A percentile compares a stretch with the other conserved stretches of the same genome.
Conservation (phyloP, 2,797 vertebrate species). For the Brachyalestes nurse region DNA sequence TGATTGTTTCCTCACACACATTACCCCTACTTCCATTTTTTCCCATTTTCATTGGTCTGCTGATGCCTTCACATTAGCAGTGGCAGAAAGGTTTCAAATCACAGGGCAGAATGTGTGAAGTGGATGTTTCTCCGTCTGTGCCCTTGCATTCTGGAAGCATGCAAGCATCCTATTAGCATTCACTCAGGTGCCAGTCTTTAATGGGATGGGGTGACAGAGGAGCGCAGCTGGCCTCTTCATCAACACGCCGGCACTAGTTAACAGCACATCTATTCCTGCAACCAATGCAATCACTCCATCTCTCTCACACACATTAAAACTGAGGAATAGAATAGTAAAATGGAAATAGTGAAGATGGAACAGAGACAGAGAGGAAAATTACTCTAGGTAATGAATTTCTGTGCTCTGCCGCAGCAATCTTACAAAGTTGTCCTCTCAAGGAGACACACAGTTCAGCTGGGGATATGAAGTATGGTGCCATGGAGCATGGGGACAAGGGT, state of each 20-base stretch:
- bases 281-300: conserved; percentile 18
- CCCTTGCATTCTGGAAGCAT: conserved; percentile 69
- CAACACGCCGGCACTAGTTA: conserved; percentile 51
- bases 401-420: conserved; percentile 13
- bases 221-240: conserved; percentile 55
- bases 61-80: neutral
- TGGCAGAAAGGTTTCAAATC: neutral
- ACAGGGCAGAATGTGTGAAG: neutral
- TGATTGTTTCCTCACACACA: neutral
- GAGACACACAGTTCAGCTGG: neutral
- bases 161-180: conserved; percentile 63
- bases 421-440: neutral
- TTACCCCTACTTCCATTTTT: neutral
- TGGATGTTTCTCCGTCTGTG: conserved; percentile 43
- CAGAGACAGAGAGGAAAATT: neutral
- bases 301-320: neutral
- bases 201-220: conserved; percentile 57
- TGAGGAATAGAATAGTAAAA: conserved; percentile 42
- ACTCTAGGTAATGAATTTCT: conserved; percentile 21
- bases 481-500: neutral
- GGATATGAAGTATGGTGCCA: neutral
- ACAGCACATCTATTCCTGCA: conserved; percentile 39
- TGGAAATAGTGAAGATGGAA: no score
- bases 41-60: neutral
- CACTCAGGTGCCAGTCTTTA: conserved; percentile 55